phyloP scores from a whole-genome alignment of 2,888 invertebrate genomes.

The Podotricha telesiphe region DNA sequence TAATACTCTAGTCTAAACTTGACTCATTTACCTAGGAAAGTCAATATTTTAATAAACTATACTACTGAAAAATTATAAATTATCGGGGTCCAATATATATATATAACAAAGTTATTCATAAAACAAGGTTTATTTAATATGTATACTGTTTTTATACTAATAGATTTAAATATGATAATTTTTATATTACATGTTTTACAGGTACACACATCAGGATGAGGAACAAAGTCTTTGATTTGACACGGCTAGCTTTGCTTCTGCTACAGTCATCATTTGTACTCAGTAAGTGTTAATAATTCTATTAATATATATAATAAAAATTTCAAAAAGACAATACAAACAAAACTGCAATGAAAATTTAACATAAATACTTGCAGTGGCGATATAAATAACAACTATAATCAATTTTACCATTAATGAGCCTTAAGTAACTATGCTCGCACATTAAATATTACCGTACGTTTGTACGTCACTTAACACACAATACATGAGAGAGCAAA shows the following conservation, averaged over 20 bases:
- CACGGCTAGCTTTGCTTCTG: slow-evolving; percentile 72
- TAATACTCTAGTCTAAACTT: no score
- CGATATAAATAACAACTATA: neutral
- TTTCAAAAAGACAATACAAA: no score
- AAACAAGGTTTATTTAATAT: no score
- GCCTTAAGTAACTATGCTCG: neutral
- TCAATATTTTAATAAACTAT: no score
- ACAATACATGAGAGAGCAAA: slow-evolving; percentile 43
- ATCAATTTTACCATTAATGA: neutral
- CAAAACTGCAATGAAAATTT: neutral
- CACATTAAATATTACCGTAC: slow-evolving; percentile 19
- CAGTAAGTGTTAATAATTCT: slow-evolving; percentile 62
- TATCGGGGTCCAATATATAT: no score
- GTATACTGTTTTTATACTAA: no score
- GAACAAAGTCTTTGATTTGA: slow-evolving; percentile 72
- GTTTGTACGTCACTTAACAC: slow-evolving; percentile 38
- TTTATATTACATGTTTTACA: slow-evolving; percentile 46
- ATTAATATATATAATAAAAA: neutral
- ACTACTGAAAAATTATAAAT: no score
- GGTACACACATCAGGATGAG: slow-evolving; percentile 68
- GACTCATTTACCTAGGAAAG: no score
- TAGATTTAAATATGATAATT: neutral
- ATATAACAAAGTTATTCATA: no score
- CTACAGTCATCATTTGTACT: slow-evolving; percentile 70
- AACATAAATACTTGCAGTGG: neutral